Evolutionary conservation across 2,797 vertebrate genomes (phyloP).

Genomic region (Etheostoma perlongum): DNA sequence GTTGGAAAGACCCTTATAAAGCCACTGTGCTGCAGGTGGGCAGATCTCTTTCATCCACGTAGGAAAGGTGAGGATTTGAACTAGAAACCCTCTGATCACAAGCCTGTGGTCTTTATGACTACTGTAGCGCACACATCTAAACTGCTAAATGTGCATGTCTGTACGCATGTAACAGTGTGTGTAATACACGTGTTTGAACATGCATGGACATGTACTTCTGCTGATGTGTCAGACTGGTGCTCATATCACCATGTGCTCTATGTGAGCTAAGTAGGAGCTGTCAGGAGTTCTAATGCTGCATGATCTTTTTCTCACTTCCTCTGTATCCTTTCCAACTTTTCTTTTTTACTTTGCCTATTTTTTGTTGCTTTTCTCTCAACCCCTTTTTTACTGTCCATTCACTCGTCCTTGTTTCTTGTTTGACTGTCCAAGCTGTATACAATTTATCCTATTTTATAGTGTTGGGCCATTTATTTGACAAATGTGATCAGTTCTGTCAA

Average conservation of each 20-base stretch:
- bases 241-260: constrained; percentile 30
- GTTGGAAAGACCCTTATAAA: constrained; percentile 32
- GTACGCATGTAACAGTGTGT: constrained; percentile 11
- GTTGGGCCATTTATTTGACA: not conserved
- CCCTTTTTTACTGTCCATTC: constrained; percentile 4
- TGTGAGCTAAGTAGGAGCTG: constrained; percentile 34
- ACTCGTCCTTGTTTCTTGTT: not conserved
- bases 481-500: not conserved
- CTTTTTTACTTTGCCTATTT: not conserved
- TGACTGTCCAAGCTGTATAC: not conserved
- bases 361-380: not conserved
- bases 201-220: constrained; percentile 18
- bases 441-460: not conserved
- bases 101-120: constrained; percentile 28
- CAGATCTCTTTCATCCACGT: constrained; percentile 31
- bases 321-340: constrained; percentile 6
- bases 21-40: constrained; percentile 34
- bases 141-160: constrained; percentile 12
- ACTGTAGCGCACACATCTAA: constrained; percentile 14
- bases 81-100: constrained; percentile 13
- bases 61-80: constrained; percentile 38
- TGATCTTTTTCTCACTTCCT: constrained; percentile 3
- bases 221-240: constrained; percentile 20
- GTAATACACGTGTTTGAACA: constrained; percentile 32
- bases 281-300: constrained; percentile 7